Evolutionary conservation across 2,888 invertebrate genomes (phyloP).

Genomic region (Pomacea canaliculata): DNA sequence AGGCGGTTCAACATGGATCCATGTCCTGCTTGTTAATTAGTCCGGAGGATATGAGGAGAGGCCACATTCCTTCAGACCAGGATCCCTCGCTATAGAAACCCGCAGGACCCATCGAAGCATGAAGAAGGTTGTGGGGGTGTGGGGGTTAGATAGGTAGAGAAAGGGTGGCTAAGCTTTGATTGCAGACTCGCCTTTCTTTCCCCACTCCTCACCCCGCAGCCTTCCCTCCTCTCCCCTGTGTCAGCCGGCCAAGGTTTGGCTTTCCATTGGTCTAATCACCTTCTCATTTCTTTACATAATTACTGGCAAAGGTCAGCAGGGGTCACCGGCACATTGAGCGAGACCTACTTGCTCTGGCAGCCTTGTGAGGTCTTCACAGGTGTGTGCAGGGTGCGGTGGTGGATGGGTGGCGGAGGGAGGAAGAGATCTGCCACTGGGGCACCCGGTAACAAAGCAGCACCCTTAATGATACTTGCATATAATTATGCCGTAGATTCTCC

Average conservation of each 20-base stretch:
- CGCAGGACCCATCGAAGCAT: constrained; percentile 25
- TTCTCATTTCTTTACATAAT: constrained; percentile 28
- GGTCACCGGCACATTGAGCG: constrained; percentile 11
- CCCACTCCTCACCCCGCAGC: background rate
- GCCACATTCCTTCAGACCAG: constrained; percentile 25
- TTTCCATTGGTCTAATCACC: constrained; percentile 35
- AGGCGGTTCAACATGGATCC: too few relatives aligned
- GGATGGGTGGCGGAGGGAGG: constrained; percentile 6
- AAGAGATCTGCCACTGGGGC: constrained; percentile 19
- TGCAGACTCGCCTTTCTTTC: too few relatives aligned
- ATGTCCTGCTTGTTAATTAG: constrained; percentile 26
- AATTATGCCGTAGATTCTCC: constrained; percentile 24
- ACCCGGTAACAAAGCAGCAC: constrained; percentile 19
- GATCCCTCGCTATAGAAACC: constrained; percentile 18
- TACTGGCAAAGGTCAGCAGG: constrained; percentile 20
- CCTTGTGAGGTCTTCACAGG: too few relatives aligned
- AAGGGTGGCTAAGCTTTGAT: background rate
- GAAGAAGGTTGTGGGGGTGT: constrained; percentile 9
- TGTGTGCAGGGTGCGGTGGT: background rate
- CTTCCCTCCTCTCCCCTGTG: background rate
- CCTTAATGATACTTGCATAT: constrained; percentile 25
- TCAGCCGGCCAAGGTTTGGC: constrained; percentile 9
- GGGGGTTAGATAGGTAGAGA: background rate
- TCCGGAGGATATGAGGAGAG: constrained; percentile 6
- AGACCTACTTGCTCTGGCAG: constrained; percentile 9